Evolutionary conservation across 2,888 invertebrate genomes (phyloP), one percentile per base, ranked within the genome.

Genomic region (Aspidiotus destructor): DNA sequence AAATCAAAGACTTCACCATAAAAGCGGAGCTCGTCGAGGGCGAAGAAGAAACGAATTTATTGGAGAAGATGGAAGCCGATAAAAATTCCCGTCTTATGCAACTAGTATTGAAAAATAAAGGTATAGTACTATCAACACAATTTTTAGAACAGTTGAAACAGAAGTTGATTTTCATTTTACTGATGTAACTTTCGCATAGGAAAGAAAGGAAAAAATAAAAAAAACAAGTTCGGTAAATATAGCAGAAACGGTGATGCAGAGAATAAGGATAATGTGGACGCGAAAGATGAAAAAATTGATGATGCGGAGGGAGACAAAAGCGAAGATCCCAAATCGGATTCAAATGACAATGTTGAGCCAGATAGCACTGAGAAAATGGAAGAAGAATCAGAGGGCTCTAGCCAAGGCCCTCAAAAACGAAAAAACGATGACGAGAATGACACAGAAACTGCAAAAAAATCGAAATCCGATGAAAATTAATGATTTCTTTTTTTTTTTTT

Each of bases 51-150:
- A 41, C 13, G 10, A 60, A 67, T 17, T 8, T 71, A 7, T 70
- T 71, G 28, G 62, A 71, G n/a, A 68, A 70, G 28, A 65, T 68
- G 11, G 62, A 58, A 16, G 62, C 58, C 11, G 70, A 70, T 52
- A 58, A 44, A n/a, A 69, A 65, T 44, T 60, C 60, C 10, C 60
- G 67, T 1, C 48, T 61, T 2, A 55, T 71, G 41, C 63, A 70
- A 68, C 60, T 44, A 42, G 0, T 67, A 42, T 10, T 70, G 68
- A 55, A 71, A 61, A 16, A 55, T 15, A 69, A 70, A 63, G 60
- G 62, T 60, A 17, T 68, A 70, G 58, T 28, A 28, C 28, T 28
- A 28, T 28, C 5, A 28, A 5, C 28, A 28, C 28, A 28, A 28
- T 28, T 28, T 28, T 28, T 28, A 1, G 1, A 28, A 28, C 5